phyloP scores from a whole-genome alignment of 92 coral and sea anemone genomes.

The Galaxea fascicularis region DNA sequence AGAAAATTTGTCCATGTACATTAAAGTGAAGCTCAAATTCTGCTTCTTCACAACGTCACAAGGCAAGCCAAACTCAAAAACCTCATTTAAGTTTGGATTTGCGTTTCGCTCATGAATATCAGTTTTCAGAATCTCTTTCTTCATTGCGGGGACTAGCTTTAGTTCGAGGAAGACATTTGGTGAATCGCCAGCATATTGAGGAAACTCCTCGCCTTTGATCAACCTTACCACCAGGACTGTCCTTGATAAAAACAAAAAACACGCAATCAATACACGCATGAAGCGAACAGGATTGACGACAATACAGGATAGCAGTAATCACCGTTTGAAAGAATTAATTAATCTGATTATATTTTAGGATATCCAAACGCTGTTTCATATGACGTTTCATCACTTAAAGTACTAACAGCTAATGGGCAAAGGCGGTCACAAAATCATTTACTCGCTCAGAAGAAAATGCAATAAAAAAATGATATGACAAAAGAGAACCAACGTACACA shows the following conservation, averaged over 20 bases:
- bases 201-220: slow-evolving; percentile 93
- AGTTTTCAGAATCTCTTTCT: slow-evolving; percentile 78
- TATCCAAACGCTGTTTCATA: too few species aligned
- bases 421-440: too few species aligned
- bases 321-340: too few species aligned
- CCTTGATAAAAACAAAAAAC: background rate
- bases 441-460: too few species aligned
- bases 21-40: slow-evolving; percentile 72
- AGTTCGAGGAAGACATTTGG: slow-evolving; percentile 90
- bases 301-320: background rate
- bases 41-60: slow-evolving; percentile 76
- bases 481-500: too few species aligned
- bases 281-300: background rate
- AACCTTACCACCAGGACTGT: slow-evolving; percentile 77
- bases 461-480: too few species aligned
- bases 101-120: slow-evolving; percentile 91
- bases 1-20: slow-evolving; percentile 93
- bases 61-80: slow-evolving; percentile 81
- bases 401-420: too few species aligned
- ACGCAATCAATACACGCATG: background rate
- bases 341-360: too few species aligned
- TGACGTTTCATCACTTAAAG: too few species aligned
- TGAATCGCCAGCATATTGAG: slow-evolving; percentile 82
- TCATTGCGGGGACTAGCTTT: slow-evolving; percentile 82
- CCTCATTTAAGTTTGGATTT: slow-evolving; percentile 87